Conservation (phyloP, 2,113 vertebrate genomes). For the Aspiorhynchus laticeps region DNA sequence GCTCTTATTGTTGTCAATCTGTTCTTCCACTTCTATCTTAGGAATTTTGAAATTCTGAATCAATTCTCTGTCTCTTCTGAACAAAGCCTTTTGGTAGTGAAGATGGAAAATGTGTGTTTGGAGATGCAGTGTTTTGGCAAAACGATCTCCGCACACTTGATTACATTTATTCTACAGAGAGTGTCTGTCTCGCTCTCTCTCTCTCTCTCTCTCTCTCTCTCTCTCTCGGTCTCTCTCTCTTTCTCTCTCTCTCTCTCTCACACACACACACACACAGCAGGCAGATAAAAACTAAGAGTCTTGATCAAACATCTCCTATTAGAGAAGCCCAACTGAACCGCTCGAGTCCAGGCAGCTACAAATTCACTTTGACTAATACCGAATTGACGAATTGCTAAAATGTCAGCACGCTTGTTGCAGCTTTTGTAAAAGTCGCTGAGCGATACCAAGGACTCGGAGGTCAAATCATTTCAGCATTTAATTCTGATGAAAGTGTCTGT, state of each 20-base stretch:
- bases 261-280: background rate
- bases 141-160: conserved; percentile 50
- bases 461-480: conserved; percentile 20
- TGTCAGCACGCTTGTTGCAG: background rate
- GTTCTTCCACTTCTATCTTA: background rate
- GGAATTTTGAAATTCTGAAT: conserved; percentile 43
- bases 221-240: background rate
- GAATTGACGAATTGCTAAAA: background rate
- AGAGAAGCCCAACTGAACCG: conserved; percentile 7
- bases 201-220: no score
- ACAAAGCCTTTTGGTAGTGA: conserved; percentile 48
- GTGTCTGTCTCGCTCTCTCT: background rate
- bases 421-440: background rate
- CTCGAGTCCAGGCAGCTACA: background rate
- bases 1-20: conserved; percentile 16
- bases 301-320: conserved; percentile 28
- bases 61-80: conserved; percentile 43
- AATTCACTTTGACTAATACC: conserved; percentile 1
- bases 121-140: conserved; percentile 56
- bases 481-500: conserved; percentile 12
- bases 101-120: conserved; percentile 51
- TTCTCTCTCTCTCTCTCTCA: background rate
- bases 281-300: background rate
- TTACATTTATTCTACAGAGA: conserved; percentile 56
- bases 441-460: conserved; percentile 6